These are phyloP conservation scores for Channa striata DNA, from an alignment of 2,797 vertebrate genomes.

Conservation along the genomic window DNA sequence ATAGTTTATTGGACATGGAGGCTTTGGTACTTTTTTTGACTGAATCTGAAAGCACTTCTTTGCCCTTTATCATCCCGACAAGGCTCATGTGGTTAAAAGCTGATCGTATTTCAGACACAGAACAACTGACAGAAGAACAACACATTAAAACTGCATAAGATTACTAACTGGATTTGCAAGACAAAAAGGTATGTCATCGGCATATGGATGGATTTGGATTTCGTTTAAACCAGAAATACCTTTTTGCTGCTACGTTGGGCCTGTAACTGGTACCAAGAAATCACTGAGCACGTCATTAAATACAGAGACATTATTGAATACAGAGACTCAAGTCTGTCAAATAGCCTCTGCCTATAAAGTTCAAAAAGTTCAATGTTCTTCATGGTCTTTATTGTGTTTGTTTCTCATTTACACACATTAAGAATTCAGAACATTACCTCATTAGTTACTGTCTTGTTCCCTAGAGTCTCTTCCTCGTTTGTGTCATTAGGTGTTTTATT, in stretches of 20 bases:
- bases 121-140: neutral
- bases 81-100: neutral
- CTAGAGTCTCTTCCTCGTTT: no score
- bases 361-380: no score
- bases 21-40: slow-evolving; percentile 19
- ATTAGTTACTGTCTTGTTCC: no score
- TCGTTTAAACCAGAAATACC: neutral
- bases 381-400: no score
- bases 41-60: slow-evolving; percentile 15
- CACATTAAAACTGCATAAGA: neutral
- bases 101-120: neutral
- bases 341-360: no score
- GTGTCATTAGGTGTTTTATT: no score
- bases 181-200: neutral
- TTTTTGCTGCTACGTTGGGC: neutral
- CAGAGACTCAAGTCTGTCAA: no score
- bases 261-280: no score
- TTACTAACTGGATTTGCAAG: neutral
- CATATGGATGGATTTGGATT: slow-evolving; percentile 5
- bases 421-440: no score
- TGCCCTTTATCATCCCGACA: neutral
- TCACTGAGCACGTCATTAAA: no score
- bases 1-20: slow-evolving; percentile 6
- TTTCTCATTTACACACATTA: no score
- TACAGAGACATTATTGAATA: no score